A percentile compares a stretch with the other conserved stretches of the same genome.
Evolutionary conservation across 64 coral and sea anemone genomes (phyloP).

Genomic region (Orbicella faveolata): DNA sequence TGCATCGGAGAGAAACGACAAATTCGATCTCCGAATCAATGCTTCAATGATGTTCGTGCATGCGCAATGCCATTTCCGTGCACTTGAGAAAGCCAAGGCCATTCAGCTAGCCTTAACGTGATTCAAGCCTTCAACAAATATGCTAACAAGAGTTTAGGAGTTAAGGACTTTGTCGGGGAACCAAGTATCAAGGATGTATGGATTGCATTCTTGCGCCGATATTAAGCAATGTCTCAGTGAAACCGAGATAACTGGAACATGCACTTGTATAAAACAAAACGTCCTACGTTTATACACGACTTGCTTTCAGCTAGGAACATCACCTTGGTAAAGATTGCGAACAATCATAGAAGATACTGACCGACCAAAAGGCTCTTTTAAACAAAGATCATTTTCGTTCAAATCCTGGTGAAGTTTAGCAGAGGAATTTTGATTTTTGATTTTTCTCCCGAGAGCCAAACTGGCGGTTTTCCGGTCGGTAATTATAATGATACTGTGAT

Average conservation of each 20-base stretch:
- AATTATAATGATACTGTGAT: neutral
- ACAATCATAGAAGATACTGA: too few species aligned
- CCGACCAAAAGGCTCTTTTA: too few species aligned
- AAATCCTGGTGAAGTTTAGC: neutral
- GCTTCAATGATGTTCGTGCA: neutral
- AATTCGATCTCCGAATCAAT: too few species aligned
- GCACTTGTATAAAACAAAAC: neutral
- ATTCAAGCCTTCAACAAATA: neutral
- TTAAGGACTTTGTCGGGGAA: neutral
- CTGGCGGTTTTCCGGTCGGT: conserved; percentile 8
- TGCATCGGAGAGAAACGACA: too few species aligned
- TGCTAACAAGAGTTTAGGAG: neutral
- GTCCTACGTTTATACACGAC: neutral
- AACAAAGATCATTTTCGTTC: too few species aligned
- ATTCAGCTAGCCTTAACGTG: neutral
- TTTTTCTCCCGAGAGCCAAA: neutral
- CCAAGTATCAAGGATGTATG: neutral
- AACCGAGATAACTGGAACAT: neutral
- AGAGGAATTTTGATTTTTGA: neutral
- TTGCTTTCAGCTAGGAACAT: too few species aligned
- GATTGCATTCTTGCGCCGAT: neutral
- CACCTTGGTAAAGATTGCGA: too few species aligned
- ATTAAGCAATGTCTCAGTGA: neutral
- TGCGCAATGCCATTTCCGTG: neutral
- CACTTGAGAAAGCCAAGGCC: neutral